A percentile compares a stretch with the other conserved stretches of the same genome.
Conservation (phyloP, 2,888 invertebrate species). For the Sympetrum striolatum region DNA sequence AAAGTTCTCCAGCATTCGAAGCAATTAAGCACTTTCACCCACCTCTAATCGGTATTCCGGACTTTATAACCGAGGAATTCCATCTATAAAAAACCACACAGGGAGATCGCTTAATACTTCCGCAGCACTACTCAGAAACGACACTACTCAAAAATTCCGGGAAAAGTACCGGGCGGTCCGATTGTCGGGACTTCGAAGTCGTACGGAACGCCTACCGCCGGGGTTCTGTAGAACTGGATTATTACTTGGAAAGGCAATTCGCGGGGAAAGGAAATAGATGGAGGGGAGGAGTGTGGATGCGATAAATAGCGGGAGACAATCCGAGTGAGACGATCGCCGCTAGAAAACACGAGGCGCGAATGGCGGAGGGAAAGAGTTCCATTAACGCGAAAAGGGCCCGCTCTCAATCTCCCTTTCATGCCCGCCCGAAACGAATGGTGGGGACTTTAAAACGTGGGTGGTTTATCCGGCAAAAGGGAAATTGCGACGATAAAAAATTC, state of each 20-base stretch:
- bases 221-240: not conserved
- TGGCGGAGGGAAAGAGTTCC: not conserved
- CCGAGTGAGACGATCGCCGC: not conserved
- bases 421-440: not conserved
- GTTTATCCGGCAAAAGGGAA: not conserved
- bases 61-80: too few species aligned
- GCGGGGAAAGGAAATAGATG: not conserved
- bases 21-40: too few species aligned
- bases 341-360: not conserved
- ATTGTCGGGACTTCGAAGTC: not conserved
- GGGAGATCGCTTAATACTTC: too few species aligned
- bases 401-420: not conserved
- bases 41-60: too few species aligned
- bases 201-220: not conserved
- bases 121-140: not conserved
- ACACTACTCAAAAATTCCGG: not conserved
- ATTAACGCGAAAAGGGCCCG: not conserved
- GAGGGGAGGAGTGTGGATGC: not conserved
- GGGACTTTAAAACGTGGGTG: not conserved
- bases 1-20: too few species aligned
- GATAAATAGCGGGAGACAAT: not conserved
- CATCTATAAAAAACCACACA: too few species aligned
- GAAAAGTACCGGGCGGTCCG: not conserved
- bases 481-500: not conserved
- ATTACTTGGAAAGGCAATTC: not conserved